Percentiles rank a stretch among this genome's conserved stretches.
Conservation (phyloP, 2,888 invertebrate genomes). For the Candidula unifasciata region DNA sequence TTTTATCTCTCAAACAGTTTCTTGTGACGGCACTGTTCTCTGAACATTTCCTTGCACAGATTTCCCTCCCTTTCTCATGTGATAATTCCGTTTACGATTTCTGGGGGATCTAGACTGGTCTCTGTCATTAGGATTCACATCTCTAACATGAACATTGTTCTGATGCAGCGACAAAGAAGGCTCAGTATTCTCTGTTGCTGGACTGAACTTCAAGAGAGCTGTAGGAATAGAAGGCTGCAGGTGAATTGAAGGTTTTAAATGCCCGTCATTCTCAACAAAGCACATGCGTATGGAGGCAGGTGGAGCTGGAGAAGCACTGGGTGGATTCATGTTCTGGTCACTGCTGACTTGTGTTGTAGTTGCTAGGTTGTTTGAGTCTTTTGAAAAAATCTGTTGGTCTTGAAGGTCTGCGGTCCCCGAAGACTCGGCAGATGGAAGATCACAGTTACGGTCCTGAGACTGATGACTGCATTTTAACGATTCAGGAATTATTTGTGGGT, state of each 20-base stretch:
- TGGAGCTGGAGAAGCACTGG: neutral
- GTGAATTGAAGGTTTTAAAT: conserved; percentile 22
- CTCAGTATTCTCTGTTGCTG: neutral
- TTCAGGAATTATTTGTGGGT: neutral
- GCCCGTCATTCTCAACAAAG: neutral
- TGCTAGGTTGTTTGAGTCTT: too few species aligned
- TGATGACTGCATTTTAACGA: neutral
- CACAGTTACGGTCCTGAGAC: neutral
- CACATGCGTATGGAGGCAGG: neutral
- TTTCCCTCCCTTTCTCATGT: neutral
- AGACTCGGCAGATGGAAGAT: neutral
- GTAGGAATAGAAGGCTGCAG: conserved; percentile 26
- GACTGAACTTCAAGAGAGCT: conserved; percentile 27
- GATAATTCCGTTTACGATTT: neutral
- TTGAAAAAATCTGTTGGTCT: neutral
- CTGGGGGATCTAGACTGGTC: conserved; percentile 30
- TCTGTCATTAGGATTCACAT: neutral
- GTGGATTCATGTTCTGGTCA: neutral
- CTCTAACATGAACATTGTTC: neutral
- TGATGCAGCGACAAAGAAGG: neutral
- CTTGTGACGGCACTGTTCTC: neutral
- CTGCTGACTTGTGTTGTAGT: neutral
- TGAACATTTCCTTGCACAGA: neutral
- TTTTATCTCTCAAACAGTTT: neutral
- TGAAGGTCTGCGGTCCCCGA: neutral